These are phyloP conservation scores for Platynereis dumerilii DNA, from an alignment of 2,888 invertebrate species.

Conservation along the genomic window DNA sequence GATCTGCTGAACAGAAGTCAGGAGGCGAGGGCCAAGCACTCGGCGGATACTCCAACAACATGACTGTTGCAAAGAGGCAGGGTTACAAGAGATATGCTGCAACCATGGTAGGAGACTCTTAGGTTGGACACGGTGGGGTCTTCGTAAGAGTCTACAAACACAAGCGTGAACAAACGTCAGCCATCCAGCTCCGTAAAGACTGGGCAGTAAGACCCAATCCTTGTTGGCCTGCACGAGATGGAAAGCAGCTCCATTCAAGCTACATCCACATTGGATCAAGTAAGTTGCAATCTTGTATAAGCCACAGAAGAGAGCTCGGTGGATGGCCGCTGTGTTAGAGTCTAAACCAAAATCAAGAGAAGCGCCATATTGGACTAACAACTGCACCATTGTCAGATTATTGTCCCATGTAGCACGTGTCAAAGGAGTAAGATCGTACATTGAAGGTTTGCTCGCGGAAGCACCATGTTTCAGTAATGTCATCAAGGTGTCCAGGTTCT, in stretches of 20 bases:
- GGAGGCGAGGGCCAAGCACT: not conserved
- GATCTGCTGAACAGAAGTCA: not conserved
- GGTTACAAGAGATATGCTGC: not conserved
- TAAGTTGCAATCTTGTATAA: not conserved
- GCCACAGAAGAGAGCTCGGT: conserved; percentile 6
- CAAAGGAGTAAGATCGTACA: conserved; percentile 7
- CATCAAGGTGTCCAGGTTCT: not conserved
- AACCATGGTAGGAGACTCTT: not conserved
- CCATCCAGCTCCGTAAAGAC: not conserved
- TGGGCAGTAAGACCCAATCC: not conserved
- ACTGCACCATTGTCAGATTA: not conserved
- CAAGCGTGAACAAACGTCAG: not conserved
- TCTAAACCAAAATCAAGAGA: not conserved
- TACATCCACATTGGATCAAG: not conserved
- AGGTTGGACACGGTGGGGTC: not conserved
- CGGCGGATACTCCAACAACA: conserved; percentile 1
- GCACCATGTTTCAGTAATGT: conserved; percentile 1
- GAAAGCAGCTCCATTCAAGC: not conserved
- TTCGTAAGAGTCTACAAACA: not conserved
- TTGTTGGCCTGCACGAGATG: not conserved
- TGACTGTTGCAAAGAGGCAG: not conserved
- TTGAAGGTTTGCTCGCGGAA: not conserved
- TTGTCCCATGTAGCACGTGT: conserved; percentile 5
- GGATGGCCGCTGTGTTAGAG: not conserved
- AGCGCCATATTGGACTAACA: conserved; percentile 4